A percentile compares a stretch with the other conserved stretches of the same genome.
Evolutionary conservation across 2,113 vertebrate genomes (phyloP).

Genomic region (Archilochus colubris): DNA sequence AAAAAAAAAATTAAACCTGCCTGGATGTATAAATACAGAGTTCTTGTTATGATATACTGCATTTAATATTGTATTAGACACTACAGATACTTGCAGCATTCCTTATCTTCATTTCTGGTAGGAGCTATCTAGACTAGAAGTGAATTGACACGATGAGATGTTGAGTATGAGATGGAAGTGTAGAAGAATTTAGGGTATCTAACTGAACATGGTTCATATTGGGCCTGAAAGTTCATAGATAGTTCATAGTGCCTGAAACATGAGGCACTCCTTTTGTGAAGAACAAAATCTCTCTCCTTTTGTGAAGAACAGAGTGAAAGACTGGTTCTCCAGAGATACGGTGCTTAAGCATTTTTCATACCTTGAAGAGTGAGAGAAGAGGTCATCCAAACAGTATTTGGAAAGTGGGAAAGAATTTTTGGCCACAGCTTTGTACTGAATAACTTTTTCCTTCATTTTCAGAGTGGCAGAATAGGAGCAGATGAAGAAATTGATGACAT

Average conservation of each 20-base stretch:
- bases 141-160: neutral
- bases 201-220: neutral
- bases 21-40: neutral
- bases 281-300: neutral
- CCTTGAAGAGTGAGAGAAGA: neutral
- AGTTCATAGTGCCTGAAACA: neutral
- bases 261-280: neutral
- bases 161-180: neutral
- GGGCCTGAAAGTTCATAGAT: neutral
- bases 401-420: neutral
- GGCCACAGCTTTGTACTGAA: neutral
- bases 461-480: slow-evolving; percentile 98
- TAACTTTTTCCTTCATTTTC: slow-evolving; percentile 6
- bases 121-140: neutral
- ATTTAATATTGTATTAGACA: neutral
- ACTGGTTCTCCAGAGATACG: neutral
- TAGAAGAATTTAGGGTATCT: neutral
- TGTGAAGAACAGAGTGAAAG: neutral
- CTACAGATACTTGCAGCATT: neutral
- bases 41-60: neutral
- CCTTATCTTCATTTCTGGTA: neutral
- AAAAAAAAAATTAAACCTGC: neutral
- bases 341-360: neutral
- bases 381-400: neutral
- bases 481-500: slow-evolving; percentile 92